Base-by-base conservation (phyloP, 2,888 invertebrate species). In the Resseliella maxima region DNA sequence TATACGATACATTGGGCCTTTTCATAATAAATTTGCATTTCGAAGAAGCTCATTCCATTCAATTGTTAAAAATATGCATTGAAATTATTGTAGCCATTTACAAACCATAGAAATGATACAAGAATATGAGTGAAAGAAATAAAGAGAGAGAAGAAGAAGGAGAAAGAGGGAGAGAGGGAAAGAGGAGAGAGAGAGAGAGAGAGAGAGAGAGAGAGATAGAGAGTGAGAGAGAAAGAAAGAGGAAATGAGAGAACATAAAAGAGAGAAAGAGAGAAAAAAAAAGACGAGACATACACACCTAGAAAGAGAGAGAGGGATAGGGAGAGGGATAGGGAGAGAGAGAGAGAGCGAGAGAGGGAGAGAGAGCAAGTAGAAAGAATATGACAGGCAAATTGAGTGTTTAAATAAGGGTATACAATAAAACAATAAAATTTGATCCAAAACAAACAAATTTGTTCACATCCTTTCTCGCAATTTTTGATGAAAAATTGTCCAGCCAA, bases 371-470 rank as follows among this genome's bases (percentile, higher is more conserved):
- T 6, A 24, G 59, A 24, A 18, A 50, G 15, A 2, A 41, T 12
- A n/a, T 8, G 6, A 8, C 41, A 41, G 6, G 12, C 41, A 12
- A 24, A 59, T 6, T n/a, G 31, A 31, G 15, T 31, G 31, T 72
- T 72, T 31, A 72, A 72, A 72, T 72, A 31, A 72, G 31, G 15
- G 31, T n/a, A 72, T 35, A 72, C 15, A 72, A 72, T 72, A 31
- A 31, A 72, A 31, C 72, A 72, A 15, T 35, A 72, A 72, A 72
- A 72, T 31, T 72, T 72, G 72, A 72, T 72, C 31, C 12, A 1
- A 27, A 72, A 72, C 31, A 72, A 72, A 27, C 35, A 72, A 72
- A 27, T 72, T 31, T 31, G 1, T 12, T 31, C n/a, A 31, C 27
- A 72, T 72, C 31, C 8, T 72, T 27, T 72, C 24, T 1, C 3